Evolutionary conservation across 2,888 invertebrate species (phyloP), one percentile per base, ranked within the genome.

Genomic region (Antheraea yamamai): DNA sequence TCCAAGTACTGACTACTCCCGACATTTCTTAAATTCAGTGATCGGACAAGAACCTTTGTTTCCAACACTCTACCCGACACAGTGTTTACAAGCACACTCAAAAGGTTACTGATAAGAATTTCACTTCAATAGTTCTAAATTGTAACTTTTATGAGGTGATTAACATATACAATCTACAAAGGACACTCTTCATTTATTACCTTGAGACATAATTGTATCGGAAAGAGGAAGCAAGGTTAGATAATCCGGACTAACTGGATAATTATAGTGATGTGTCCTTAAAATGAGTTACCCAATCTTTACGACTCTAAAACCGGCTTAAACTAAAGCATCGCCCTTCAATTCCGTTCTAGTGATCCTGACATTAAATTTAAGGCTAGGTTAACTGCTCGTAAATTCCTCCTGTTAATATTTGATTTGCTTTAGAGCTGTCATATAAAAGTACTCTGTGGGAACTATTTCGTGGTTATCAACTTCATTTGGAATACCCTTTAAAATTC

Each of bases 21-120:
- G 89, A 92, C 88, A 91, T 91, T 92, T 91, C 91, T 92, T 92
- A 91, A 92, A 91, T 92, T 92, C 92, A 91, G 92, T 93, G 92
- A 93, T 93, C 92, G 91, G 91, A 93, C 91, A 91, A 92, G 91
- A 92, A 91, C 90, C 92, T 4, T 39, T 39, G 7, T 39, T 39
- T 39, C 7, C 35, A 4, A 7, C 35, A 39, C 35, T 4, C 35
- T 39, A 39, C 7, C 35, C 35, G 35, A 39, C 35, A 4, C 35
- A 39, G 35, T 39, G 35, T 35, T 35, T 39, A 39, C 4, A 39
- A 39, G 30, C 30, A 39, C 35, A 39, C 35, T 39, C 35, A 39
- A 39, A 39, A 39, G 35, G 6, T 39, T 39, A 7, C 35, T 7
- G 35, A 39, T 39, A 7, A 39, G 7, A 39, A 39, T 39, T 39